These are phyloP conservation scores for Staurois parvus DNA, from an alignment of 2,797 vertebrate genomes.

Conservation along the genomic window DNA sequence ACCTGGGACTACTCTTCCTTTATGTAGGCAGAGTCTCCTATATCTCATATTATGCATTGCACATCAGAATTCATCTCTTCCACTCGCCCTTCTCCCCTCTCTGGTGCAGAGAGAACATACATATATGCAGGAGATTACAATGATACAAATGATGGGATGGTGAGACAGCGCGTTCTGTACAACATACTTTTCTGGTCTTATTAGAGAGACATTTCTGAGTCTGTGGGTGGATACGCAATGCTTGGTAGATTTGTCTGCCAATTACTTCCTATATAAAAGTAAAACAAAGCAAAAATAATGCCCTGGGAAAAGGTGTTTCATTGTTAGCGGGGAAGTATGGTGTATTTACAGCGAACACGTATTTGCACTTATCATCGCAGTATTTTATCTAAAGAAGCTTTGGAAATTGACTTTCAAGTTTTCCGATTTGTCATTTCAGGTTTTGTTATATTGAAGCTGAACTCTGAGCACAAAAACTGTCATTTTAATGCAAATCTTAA, in stretches of 20 bases:
- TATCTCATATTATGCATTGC: slow-evolving; percentile 13
- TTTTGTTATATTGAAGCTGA: no score
- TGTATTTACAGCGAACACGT: no score
- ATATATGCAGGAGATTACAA: slow-evolving; percentile 42
- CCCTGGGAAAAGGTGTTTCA: background rate
- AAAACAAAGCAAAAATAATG: background rate
- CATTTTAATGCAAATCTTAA: no score
- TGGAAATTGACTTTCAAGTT: no score
- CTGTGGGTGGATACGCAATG: slow-evolving; percentile 7
- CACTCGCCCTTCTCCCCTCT: slow-evolving; percentile 15
- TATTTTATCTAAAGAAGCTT: no score
- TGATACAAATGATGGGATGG: slow-evolving; percentile 25
- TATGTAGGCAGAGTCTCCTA: background rate
- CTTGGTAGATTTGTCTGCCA: slow-evolving; percentile 11
- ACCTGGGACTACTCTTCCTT: no score
- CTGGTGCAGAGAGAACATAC: background rate
- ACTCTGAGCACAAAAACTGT: no score
- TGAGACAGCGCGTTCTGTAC: background rate
- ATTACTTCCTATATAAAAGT: slow-evolving; percentile 13
- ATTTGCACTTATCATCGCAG: no score
- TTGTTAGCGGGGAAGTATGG: background rate
- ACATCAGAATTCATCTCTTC: slow-evolving; percentile 12
- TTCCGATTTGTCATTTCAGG: no score
- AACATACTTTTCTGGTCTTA: slow-evolving; percentile 15
- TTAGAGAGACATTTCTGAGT: background rate